Conservation (phyloP, 2,797 vertebrate species). For the Dermochelys coriacea region DNA sequence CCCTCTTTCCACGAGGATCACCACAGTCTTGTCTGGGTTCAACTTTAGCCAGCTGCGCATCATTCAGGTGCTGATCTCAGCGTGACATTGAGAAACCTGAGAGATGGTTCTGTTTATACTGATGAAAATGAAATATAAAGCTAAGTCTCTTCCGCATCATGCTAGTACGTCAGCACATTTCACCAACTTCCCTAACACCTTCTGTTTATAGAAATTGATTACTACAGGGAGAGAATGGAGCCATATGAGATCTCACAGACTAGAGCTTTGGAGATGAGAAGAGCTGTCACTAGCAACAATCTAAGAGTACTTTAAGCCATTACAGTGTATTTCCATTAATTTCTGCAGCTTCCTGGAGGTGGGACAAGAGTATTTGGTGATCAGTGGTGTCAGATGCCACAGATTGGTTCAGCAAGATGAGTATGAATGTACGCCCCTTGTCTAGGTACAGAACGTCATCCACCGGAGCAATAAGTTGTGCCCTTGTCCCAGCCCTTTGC, state of each 20-base stretch:
- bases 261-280: not conserved
- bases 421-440: not conserved
- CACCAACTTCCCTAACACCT: not conserved
- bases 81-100: not conserved
- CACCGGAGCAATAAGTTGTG: not conserved
- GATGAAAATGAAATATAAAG: not conserved
- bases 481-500: not conserved
- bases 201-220: not conserved
- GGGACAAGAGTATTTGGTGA: not conserved
- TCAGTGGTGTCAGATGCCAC: rapidly evolving
- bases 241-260: not conserved
- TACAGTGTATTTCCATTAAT: not conserved
- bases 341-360: not conserved
- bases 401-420: not conserved
- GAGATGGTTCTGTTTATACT: not conserved
- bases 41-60: not conserved
- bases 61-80: not conserved
- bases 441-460: not conserved
- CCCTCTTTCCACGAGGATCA: not conserved
- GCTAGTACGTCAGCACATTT: not conserved
- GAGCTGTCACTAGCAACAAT: not conserved
- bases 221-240: not conserved
- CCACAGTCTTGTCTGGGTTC: not conserved
- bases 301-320: rapidly evolving
- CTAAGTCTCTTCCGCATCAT: not conserved